These are phyloP conservation scores for Elegia similella DNA, from an alignment of 2,888 invertebrate species.

Conservation along the genomic window DNA sequence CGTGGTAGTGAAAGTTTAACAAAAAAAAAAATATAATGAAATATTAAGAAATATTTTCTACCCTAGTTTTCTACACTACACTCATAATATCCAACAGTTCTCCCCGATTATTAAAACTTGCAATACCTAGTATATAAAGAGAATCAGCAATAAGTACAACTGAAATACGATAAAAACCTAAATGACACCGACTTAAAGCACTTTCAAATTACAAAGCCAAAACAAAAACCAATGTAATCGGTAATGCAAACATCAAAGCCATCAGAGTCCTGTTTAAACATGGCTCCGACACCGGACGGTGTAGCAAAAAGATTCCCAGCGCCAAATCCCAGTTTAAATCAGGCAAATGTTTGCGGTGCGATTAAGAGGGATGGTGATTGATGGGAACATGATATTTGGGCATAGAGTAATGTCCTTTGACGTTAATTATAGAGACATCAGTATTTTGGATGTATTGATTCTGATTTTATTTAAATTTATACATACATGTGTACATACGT, in stretches of 20 bases:
- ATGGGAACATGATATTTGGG: constrained; percentile 55
- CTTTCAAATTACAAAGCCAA: background rate
- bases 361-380: constrained; percentile 69
- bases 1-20: too few relatives aligned
- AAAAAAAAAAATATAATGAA: too few relatives aligned
- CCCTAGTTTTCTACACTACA: too few relatives aligned
- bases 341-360: constrained; percentile 71
- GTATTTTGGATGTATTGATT: too few relatives aligned
- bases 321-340: constrained; percentile 63
- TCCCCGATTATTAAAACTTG: too few relatives aligned
- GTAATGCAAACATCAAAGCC: constrained; percentile 4
- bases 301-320: constrained; percentile 40
- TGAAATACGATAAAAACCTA: too few relatives aligned
- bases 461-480: too few relatives aligned
- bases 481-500: too few relatives aligned
- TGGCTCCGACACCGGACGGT: constrained; percentile 19
- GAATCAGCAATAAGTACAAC: too few relatives aligned
- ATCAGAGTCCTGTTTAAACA: constrained; percentile 5
- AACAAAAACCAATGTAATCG: constrained; percentile 6
- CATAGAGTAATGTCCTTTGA: constrained; percentile 41
- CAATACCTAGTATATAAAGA: too few relatives aligned
- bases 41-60: too few relatives aligned
- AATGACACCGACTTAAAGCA: background rate
- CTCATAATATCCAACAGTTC: too few relatives aligned
- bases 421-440: background rate